A percentile compares a stretch with the other conserved stretches of the same genome.
phyloP scores from a whole-genome alignment of 2,888 invertebrate species.

The Noctua janthe region DNA sequence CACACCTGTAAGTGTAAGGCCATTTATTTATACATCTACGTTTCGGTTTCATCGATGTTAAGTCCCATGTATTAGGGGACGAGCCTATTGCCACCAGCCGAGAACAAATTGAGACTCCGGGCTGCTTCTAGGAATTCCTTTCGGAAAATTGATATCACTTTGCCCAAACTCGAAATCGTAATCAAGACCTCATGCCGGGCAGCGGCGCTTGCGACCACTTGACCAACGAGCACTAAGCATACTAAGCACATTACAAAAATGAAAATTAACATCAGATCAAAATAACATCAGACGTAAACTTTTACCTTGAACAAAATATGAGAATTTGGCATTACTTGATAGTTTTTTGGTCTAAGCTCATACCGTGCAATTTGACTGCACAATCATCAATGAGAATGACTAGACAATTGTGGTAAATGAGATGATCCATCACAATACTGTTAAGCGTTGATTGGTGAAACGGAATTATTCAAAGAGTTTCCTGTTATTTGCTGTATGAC shows the following conservation, averaged over 20 bases:
- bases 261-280: not conserved
- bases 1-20: not conserved
- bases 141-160: not conserved
- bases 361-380: not conserved
- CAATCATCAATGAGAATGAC: slow-evolving; percentile 30
- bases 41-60: not conserved
- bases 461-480: slow-evolving; percentile 7
- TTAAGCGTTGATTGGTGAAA: slow-evolving; percentile 1
- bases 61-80: not conserved
- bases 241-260: not conserved
- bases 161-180: not conserved
- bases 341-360: not conserved
- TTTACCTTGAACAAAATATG: not conserved
- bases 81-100: not conserved
- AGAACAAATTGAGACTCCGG: not conserved
- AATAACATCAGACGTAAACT: not conserved
- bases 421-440: slow-evolving; percentile 12
- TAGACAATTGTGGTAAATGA: slow-evolving; percentile 10
- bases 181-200: no score
- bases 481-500: slow-evolving; percentile 10
- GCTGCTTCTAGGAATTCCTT: not conserved
- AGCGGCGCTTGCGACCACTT: not conserved
- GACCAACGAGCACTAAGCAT: no score
- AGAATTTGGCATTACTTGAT: not conserved
- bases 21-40: not conserved